A percentile compares a stretch with the other conserved stretches of the same genome.
phyloP scores from a whole-genome alignment of 2,797 vertebrate species.

The Sitta carolinensis region DNA sequence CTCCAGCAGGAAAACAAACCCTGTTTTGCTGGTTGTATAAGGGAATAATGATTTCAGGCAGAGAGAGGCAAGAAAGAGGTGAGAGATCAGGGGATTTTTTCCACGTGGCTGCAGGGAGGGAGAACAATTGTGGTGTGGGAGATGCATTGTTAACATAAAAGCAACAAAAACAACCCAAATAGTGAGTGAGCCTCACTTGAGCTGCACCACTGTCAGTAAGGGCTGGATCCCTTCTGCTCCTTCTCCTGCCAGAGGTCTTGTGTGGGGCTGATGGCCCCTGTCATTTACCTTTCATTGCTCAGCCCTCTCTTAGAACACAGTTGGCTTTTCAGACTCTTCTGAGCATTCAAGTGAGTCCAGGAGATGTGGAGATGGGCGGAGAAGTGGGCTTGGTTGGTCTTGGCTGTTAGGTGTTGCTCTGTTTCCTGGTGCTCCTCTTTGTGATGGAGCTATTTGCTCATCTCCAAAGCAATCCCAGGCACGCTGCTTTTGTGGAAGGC shows the following conservation, averaged over 20 bases:
- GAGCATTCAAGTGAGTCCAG: not conserved
- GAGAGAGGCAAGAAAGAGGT: not conserved
- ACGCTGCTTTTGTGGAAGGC: not conserved
- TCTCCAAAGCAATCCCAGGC: not conserved
- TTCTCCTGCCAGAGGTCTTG: fast-evolving
- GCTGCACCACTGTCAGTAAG: not conserved
- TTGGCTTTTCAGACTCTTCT: not conserved
- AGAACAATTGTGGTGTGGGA: fast-evolving
- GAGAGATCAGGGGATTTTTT: fast-evolving
- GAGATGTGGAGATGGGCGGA: not conserved
- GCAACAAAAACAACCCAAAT: not conserved
- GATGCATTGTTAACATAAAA: fast-evolving
- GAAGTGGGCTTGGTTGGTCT: not conserved
- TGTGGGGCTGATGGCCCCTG: not conserved
- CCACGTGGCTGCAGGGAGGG: not conserved
- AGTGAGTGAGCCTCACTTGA: not conserved
- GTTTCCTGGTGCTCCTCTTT: not conserved
- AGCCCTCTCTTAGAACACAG: not conserved
- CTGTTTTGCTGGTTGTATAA: not conserved
- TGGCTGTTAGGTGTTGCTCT: not conserved
- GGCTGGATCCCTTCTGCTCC: not conserved
- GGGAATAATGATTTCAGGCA: not conserved
- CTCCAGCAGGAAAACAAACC: not conserved
- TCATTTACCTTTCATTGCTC: not conserved
- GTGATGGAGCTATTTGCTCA: not conserved